phyloP scores from a whole-genome alignment of 2,113 vertebrate genomes.

The Ctenomys sociabilis region DNA sequence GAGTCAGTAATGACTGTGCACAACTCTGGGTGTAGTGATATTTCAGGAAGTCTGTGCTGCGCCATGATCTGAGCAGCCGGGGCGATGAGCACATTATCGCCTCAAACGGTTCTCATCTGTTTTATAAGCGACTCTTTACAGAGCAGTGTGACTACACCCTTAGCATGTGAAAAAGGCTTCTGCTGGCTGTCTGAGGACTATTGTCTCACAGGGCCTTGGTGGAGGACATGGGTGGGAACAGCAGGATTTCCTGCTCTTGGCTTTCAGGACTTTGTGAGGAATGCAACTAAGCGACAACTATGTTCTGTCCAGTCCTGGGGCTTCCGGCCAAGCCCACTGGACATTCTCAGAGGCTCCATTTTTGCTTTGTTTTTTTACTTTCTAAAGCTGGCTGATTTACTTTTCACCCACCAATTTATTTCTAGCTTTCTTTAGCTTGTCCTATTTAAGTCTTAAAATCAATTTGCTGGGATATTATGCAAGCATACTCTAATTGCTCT shows the following conservation, averaged over 20 bases:
- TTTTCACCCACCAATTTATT: conserved; percentile 14
- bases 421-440: conserved; percentile 47
- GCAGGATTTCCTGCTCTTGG: conserved; percentile 73
- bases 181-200: conserved; percentile 11
- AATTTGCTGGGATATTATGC: not conserved
- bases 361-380: conserved; percentile 49
- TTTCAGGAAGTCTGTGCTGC: not conserved
- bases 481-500: not conserved
- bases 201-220: not conserved
- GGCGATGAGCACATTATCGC: not conserved
- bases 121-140: conserved; percentile 33
- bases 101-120: not conserved
- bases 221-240: conserved; percentile 59
- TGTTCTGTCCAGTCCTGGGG: not conserved
- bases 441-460: conserved; percentile 24
- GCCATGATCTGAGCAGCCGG: not conserved
- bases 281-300: not conserved
- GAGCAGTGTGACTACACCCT: not conserved
- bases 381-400: conserved; percentile 16
- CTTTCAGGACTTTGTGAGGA: conserved; percentile 50
- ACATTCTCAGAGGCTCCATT: conserved; percentile 31
- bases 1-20: not conserved
- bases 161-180: not conserved
- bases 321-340: not conserved
- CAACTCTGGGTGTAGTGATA: not conserved